phyloP scores from a whole-genome alignment of 2,888 invertebrate species.

The Tanytarsus gracilentus region DNA sequence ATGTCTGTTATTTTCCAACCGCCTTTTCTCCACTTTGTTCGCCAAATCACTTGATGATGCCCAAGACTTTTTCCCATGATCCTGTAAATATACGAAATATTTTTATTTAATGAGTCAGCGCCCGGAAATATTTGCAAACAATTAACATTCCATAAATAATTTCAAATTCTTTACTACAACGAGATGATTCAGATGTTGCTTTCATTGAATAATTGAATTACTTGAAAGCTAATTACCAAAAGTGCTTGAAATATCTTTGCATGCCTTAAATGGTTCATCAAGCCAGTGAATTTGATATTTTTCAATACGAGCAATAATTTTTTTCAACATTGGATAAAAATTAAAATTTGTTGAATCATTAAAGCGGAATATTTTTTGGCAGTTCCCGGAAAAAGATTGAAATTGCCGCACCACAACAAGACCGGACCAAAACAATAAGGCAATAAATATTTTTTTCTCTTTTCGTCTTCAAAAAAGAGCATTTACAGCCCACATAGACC shows the following conservation, averaged over 20 bases:
- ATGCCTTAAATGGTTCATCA: no score
- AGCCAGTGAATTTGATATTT: no score
- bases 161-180: neutral
- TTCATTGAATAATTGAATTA: no score
- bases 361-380: neutral
- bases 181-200: neutral
- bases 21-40: slow-evolving; percentile 23
- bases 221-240: no score
- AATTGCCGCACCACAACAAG: neutral
- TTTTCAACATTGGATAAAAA: neutral
- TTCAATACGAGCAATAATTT: no score
- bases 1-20: slow-evolving; percentile 19
- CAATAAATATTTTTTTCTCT: slow-evolving; percentile 15
- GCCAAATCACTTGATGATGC: slow-evolving; percentile 21
- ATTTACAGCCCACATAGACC: slow-evolving; percentile 12
- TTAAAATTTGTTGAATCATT: slow-evolving; percentile 2
- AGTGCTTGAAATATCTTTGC: no score
- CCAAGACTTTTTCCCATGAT: slow-evolving; percentile 20
- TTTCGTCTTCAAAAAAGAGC: neutral
- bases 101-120: neutral
- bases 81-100: neutral
- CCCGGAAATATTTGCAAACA: neutral
- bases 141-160: neutral
- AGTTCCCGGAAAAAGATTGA: slow-evolving; percentile 25
- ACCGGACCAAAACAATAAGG: slow-evolving; percentile 20